Evolutionary conservation across 2,888 invertebrate genomes (phyloP).

Genomic region (Pseudolycoriella hygida): DNA sequence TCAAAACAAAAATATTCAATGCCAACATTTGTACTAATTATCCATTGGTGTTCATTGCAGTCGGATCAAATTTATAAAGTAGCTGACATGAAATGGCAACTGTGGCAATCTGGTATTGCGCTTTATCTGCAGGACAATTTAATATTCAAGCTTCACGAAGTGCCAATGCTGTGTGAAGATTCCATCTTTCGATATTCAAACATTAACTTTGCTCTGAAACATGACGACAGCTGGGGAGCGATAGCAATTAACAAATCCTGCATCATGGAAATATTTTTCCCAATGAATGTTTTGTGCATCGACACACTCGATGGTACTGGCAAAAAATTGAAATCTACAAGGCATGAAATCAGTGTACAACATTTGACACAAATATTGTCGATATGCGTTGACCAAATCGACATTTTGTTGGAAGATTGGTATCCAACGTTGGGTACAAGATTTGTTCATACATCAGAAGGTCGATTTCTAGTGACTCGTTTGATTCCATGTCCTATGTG

Average conservation of each 20-base stretch:
- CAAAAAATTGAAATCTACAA: constrained; percentile 10
- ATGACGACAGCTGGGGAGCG: constrained; percentile 75
- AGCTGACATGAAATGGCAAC: constrained; percentile 64
- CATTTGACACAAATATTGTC: constrained; percentile 68
- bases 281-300: constrained; percentile 42
- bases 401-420: constrained; percentile 94
- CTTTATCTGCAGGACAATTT: constrained; percentile 68
- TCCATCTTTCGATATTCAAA: constrained; percentile 33
- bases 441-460: constrained; percentile 95
- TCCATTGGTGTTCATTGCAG: too few species aligned
- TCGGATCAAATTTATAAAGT: too few species aligned
- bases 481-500: constrained; percentile 86
- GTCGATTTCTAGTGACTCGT: constrained; percentile 83
- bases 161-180: constrained; percentile 37
- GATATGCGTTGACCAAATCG: constrained; percentile 85
- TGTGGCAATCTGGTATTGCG: constrained; percentile 87
- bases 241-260: constrained; percentile 64
- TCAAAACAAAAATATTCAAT: too few species aligned
- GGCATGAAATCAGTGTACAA: constrained; percentile 59
- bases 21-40: too few species aligned
- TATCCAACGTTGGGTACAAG: constrained; percentile 91
- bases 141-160: constrained; percentile 68
- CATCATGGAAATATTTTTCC: constrained; percentile 72
- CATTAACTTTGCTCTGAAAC: constrained; percentile 48
- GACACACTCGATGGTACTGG: constrained; percentile 31